phyloP scores from a whole-genome alignment of 2,888 invertebrate genomes.

The Cryptus armator region DNA sequence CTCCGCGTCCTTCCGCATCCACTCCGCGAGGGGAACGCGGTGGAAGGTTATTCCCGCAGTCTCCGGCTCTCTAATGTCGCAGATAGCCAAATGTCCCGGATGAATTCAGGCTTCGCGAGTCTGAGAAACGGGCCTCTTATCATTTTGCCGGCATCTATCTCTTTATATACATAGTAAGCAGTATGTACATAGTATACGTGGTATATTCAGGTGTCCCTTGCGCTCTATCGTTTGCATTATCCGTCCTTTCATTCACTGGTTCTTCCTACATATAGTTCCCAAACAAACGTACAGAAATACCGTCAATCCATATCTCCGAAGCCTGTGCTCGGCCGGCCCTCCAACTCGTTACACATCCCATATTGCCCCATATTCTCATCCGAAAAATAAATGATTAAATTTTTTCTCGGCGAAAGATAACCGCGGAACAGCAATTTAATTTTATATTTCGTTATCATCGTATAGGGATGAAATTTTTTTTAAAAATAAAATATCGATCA shows the following conservation, averaged over 20 bases:
- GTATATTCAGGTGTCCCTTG: constrained; percentile 39
- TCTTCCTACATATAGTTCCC: constrained; percentile 61
- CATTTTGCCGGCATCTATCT: constrained; percentile 72
- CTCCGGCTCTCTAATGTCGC: constrained; percentile 72
- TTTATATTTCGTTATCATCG: neutral
- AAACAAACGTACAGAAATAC: constrained; percentile 69
- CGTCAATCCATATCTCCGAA: constrained; percentile 72
- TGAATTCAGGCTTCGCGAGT: constrained; percentile 71
- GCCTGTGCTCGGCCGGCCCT: constrained; percentile 28
- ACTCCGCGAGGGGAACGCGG: constrained; percentile 42
- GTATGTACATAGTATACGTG: constrained; percentile 22
- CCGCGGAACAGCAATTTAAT: no score
- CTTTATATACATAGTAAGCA: constrained; percentile 23
- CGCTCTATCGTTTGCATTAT: constrained; percentile 35
- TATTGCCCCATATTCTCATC: neutral
- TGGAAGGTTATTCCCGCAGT: constrained; percentile 51
- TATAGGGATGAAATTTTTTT: neutral
- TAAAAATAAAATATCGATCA: neutral
- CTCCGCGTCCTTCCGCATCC: constrained; percentile 63
- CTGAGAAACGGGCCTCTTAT: constrained; percentile 73
- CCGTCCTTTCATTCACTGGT: constrained; percentile 23
- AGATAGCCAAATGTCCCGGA: constrained; percentile 79
- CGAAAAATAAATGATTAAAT: neutral
- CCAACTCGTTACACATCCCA: neutral
- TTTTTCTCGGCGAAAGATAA: no score